Evolutionary conservation across 2,113 vertebrate species (phyloP), one percentile per base, ranked within the genome.

Genomic region (Plotosus lineatus): DNA sequence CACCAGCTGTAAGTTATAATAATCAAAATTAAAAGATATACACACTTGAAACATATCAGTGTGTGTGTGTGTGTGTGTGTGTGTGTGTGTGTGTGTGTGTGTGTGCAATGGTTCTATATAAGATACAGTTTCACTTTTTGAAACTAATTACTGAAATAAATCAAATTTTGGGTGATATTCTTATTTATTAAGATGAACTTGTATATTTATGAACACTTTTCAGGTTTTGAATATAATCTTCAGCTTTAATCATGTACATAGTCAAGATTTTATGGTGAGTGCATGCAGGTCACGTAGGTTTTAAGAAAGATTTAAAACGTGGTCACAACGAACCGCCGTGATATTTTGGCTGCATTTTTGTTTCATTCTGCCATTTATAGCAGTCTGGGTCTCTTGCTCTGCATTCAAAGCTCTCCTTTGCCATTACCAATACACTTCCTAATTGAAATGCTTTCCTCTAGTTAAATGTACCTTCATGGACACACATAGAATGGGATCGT

Each of bases 381-480:
- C 33, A 19, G 63, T 28, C 84, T 79, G 80, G 21, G 63, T 28
- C 84, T 79, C 77, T 82, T 66, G 77, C 72, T 77, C 48, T 86
- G 89, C 82, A 91, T 90, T 91, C 89, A 85, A 58, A 9, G 46
- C 78, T 80, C 69, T 77, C 82, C 77, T 81, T 48, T 77, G 79
- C 88, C 86, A 89, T 92, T 90, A 88, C 78, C 85, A 76, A 80
- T 86, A 89, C 89, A 87, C 88, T 86, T 84, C 89, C 89, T 87
- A 89, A 92, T 91, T 93, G 90, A 91, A 90, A 90, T 81, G 81
- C 84, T 81, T 88, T n/a, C 83, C 87, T 83, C 81, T 84, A 90
- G 89, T 90, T 87, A 91, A 91, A 90, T 84, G 89, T 85, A 90
- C 77, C 86, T 90, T 90, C 87, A 85, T 48, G 74, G 85, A 85